Conservation (phyloP, 2,113 vertebrate genomes). For the Scortum barcoo region DNA sequence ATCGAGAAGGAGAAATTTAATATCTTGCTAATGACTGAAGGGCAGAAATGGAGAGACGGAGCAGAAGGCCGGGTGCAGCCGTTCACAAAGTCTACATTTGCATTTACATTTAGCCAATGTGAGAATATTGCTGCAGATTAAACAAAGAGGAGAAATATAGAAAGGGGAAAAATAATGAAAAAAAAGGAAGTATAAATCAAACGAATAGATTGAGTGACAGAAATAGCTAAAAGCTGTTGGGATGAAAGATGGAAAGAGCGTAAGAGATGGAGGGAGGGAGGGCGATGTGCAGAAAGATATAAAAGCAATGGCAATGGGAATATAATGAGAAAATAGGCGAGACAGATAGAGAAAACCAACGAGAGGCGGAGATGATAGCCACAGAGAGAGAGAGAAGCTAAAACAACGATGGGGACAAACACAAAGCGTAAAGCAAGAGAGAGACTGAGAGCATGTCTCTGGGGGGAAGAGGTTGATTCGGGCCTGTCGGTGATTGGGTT, state of each 20-base stretch:
- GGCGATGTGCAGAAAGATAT: slow-evolving; percentile 46
- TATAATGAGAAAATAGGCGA: slow-evolving; percentile 67
- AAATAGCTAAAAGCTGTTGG: slow-evolving; percentile 61
- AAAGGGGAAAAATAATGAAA: neutral
- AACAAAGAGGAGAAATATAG: slow-evolving; percentile 22
- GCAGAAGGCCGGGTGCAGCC: neutral
- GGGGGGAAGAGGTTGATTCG: slow-evolving; percentile 64
- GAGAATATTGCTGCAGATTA: slow-evolving; percentile 48
- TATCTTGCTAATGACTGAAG: slow-evolving; percentile 60
- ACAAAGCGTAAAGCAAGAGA: slow-evolving; percentile 30
- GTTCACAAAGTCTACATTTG: slow-evolving; percentile 36
- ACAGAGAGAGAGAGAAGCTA: neutral
- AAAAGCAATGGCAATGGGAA: slow-evolving; percentile 47
- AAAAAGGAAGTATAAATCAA: slow-evolving; percentile 35
- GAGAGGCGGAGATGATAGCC: slow-evolving; percentile 26
- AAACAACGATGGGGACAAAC: slow-evolving; percentile 25
- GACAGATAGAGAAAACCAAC: slow-evolving; percentile 27
- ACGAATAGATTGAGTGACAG: slow-evolving; percentile 55
- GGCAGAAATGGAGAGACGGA: slow-evolving; percentile 29
- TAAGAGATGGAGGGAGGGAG: slow-evolving; percentile 7
- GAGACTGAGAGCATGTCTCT: slow-evolving; percentile 54
- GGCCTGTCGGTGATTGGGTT: slow-evolving; percentile 69
- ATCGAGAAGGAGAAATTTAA: slow-evolving; percentile 31
- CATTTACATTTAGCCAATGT: slow-evolving; percentile 25
- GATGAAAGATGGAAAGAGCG: slow-evolving; percentile 42